Evolutionary conservation across 2,888 invertebrate genomes (phyloP), one percentile per base, ranked within the genome.

Genomic region (Rotaria macrura): DNA sequence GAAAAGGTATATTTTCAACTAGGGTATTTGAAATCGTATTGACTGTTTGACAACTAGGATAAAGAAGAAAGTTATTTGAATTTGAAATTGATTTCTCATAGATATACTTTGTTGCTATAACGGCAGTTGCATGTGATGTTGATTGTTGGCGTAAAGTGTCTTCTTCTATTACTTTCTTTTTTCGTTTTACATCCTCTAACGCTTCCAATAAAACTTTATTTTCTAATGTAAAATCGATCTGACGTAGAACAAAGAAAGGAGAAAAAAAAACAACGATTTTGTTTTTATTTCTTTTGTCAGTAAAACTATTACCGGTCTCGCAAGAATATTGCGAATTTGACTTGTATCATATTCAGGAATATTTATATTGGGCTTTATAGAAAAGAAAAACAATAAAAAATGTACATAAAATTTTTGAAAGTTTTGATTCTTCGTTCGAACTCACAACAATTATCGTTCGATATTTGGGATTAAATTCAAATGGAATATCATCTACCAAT

Each of bases 201-300:
- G 79, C 79, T 79, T 79, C 79, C n/a, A 43, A n/a, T 43, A 79
- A 43, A 43, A 79, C 79, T 14, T 43, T 79, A 4, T 79, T 79
- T n/a, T 79, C 79, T 17, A 79, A n/a, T 43, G 43, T 79, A n/a
- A 79, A 79, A 79, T 79, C 65, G 20, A 65, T 65, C 65, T 79
- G 14, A 47, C 9, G 9, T 47, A 47, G 10, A 47, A 14, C 14
- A 47, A n/a, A 79, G 4, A 79, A 9, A 14, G 74, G 25, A 74
- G 1, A 79, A 20, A 10, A 79, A 9, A 40, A 43, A n/a, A 40
- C 14, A 3, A 5, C n/a, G 14, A 9, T 47, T 47, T 65, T 1
- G 5, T 14, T 65, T 29, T 65, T 2, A 7, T 65, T n/a, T 65
- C 29, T 65, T 55, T 55, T 2, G 10, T 47, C 10, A 47, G 2